Conservation (phyloP, 2,888 invertebrate genomes). For the Xylophagus ater region DNA sequence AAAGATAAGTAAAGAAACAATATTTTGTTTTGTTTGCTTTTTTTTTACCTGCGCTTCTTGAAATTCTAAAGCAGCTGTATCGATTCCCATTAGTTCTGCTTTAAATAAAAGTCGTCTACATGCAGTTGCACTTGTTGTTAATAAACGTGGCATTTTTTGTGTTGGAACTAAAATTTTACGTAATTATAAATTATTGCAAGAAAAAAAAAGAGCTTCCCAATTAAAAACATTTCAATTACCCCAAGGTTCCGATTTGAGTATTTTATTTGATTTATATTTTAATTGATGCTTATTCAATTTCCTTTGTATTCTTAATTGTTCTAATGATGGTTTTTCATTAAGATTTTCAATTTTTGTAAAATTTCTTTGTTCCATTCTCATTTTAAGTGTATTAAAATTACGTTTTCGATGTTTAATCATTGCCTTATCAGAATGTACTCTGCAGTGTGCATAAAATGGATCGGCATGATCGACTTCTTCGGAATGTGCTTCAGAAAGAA, state of each 20-base stretch:
- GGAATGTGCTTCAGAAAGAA: constrained; percentile 83
- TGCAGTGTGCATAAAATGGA: constrained; percentile 95
- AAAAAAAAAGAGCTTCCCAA: neutral
- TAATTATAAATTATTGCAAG: neutral
- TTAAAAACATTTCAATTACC: constrained; percentile 43
- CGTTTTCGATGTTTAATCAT: constrained; percentile 66
- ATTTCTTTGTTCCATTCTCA: constrained; percentile 64
- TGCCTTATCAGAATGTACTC: constrained; percentile 86
- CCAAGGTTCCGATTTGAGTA: constrained; percentile 70
- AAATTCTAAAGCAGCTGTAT: constrained; percentile 67
- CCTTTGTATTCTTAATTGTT: constrained; percentile 62
- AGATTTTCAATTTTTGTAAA: constrained; percentile 26
- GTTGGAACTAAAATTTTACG: constrained; percentile 58
- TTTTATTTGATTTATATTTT: constrained; percentile 68
- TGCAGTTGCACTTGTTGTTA: constrained; percentile 84
- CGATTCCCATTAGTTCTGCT: constrained; percentile 83
- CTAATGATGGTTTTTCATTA: constrained; percentile 44
- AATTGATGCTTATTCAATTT: constrained; percentile 75
- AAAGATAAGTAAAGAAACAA: neutral
- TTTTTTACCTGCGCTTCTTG: constrained; percentile 61
- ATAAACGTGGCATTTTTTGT: constrained; percentile 83
- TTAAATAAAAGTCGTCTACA: constrained; percentile 71
- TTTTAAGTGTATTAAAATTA: constrained; percentile 73
- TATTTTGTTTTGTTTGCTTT: neutral
- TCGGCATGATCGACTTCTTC: constrained; percentile 88